Evolutionary conservation across 2,888 invertebrate genomes (phyloP), one percentile per base, ranked within the genome.

Genomic region (Melieria picta): DNA sequence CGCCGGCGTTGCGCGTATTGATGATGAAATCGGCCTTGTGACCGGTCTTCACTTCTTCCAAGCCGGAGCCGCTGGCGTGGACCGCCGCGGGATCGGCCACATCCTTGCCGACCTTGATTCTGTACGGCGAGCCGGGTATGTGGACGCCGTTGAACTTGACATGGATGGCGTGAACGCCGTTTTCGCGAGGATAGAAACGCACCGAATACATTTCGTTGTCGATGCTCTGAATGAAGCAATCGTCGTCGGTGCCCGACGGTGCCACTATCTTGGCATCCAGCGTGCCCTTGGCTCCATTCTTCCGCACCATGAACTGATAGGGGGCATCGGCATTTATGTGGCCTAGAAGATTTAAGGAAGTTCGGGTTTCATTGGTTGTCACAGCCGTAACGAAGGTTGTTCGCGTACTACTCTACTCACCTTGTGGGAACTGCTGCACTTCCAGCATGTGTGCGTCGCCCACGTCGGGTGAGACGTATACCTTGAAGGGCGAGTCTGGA

Each of bases 401-500:
- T 11, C 10, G 6, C 11, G 13, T 6, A 7, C 4, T 2, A 30
- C 30, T 2, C 30, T 30, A 30, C 89, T 71, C 60, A 75, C 79
- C 89, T 85, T 95, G 94, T 0, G 96, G 96, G 88, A 97, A 95
- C 88, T 96, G 95, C 45, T 94, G 94, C 57, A 97, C 93, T 84
- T 96, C 96, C 76, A 98, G 90, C 79, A 97, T 93, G 84, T 95
- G 93, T 9, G 97, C 97, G 86, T 99, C 98, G 11, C 97, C 98
- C 80, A 94, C 93, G 61, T 95, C 94, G 47, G 97, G 97, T 1
- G 95, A 93, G 80, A 98, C 92, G 89, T 95, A 96, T 57, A 98
- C 94, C 88, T 96, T 97, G 92, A 97, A 99, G 3, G 99, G 99
- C 1, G 98, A 98, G 87, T 99, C 98, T 0, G 99, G 98, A 88